Evolutionary conservation across 1,140 invertebrate species (phyloP).

Genomic region (Bombus waltoni): DNA sequence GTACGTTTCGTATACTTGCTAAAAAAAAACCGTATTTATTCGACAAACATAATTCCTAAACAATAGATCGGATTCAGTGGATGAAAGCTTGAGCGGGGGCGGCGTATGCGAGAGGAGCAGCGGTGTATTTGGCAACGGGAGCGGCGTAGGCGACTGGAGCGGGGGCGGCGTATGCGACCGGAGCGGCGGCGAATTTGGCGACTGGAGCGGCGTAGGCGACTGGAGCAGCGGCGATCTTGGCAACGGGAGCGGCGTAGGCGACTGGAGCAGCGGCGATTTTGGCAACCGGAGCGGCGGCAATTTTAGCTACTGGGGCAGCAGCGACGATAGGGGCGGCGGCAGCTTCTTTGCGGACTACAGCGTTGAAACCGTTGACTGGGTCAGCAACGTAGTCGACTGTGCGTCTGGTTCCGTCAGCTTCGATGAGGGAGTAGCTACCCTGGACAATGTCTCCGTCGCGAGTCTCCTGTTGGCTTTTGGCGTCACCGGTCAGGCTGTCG

Average conservation of each 20-base stretch:
- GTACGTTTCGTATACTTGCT: conserved; percentile 47
- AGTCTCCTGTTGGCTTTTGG: conserved; percentile 83
- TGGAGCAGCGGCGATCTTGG: conserved; percentile 55
- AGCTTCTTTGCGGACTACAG: conserved; percentile 84
- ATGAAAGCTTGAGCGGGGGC: conserved; percentile 60
- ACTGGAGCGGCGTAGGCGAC: conserved; percentile 31
- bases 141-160: conserved; percentile 51
- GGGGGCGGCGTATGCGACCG: conserved; percentile 29
- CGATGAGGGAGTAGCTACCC: conserved; percentile 84
- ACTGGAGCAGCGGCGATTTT: conserved; percentile 60
- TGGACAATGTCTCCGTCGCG: conserved; percentile 83
- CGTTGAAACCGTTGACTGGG: conserved; percentile 84
- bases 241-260: conserved; percentile 50
- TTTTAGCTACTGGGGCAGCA: conserved; percentile 52
- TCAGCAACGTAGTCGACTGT: conserved; percentile 84
- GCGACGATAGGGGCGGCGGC: conserved; percentile 43
- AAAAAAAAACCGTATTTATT: conserved; percentile 57
- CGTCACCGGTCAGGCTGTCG: conserved; percentile 83
- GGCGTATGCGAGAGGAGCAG: conserved; percentile 47
- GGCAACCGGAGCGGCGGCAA: conserved; percentile 21
- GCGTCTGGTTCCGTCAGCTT: conserved; percentile 84
- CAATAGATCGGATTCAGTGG: conserved; percentile 63
- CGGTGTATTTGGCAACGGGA: conserved; percentile 47
- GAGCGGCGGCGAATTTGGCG: conserved; percentile 41
- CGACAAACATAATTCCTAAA: conserved; percentile 53